Percentiles rank a stretch among this genome's conserved stretches.
Conservation (phyloP, 2,888 invertebrate genomes). For the Stratiomys singularior region DNA sequence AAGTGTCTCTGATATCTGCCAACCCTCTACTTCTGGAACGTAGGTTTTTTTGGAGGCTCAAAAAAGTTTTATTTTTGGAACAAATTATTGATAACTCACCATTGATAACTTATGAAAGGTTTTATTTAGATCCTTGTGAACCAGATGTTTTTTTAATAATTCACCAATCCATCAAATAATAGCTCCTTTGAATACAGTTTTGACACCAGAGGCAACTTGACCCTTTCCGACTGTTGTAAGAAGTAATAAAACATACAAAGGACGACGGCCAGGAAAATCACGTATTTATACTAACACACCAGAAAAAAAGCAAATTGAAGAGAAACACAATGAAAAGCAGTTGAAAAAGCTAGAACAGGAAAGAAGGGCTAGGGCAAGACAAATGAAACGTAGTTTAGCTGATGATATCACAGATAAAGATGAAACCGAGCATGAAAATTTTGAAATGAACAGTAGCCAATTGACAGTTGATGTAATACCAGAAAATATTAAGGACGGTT, state of each 20-base stretch:
- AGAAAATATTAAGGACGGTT: slow-evolving; percentile 7
- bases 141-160: slow-evolving; percentile 22
- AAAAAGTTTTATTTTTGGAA: slow-evolving; percentile 29
- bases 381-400: slow-evolving; percentile 20
- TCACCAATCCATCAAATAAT: slow-evolving; percentile 47
- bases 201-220: background rate
- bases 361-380: slow-evolving; percentile 9
- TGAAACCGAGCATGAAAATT: slow-evolving; percentile 8
- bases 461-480: slow-evolving; percentile 4
- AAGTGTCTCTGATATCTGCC: slow-evolving; percentile 45
- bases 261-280: slow-evolving; percentile 19
- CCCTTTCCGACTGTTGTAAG: background rate
- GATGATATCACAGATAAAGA: background rate
- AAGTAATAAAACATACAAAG: slow-evolving; percentile 10
- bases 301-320: background rate
- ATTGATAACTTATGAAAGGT: slow-evolving; percentile 36
- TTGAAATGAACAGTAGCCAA: background rate
- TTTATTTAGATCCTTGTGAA: background rate
- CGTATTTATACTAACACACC: slow-evolving; percentile 24
- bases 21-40: slow-evolving; percentile 45
- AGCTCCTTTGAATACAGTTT: slow-evolving; percentile 1
- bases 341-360: slow-evolving; percentile 30
- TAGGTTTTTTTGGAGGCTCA: slow-evolving; percentile 29
- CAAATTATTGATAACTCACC: slow-evolving; percentile 45
- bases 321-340: slow-evolving; percentile 12